Base-by-base conservation (phyloP, 2,113 vertebrate species). In the Amblyopsis rosae region DNA sequence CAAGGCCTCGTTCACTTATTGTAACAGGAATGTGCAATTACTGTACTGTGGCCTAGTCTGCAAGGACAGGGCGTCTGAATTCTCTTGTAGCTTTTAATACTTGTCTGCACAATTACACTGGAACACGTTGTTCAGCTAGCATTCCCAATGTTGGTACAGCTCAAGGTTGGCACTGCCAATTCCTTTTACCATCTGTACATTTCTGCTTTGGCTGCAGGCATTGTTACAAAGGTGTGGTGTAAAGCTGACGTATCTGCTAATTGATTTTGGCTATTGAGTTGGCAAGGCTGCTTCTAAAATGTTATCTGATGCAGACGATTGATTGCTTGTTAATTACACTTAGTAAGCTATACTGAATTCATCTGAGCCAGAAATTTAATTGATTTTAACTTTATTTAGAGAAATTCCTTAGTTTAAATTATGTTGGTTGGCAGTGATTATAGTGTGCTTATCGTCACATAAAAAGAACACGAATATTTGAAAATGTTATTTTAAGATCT, bases 21-120 rank as follows among this genome's bases (percentile, higher is more conserved):
- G 69, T 47, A 69, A 86, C 81, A 82, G 80, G 73, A 78, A 69
- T 84, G 82, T 82, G 61, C 84, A 87, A 81, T 87, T 87, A 83
- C 84, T 70, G 45, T 59, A 26, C 62, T 53, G 45, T 67, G 56
- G 57, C 63, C 75, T 63, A 68, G 9, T 17, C 64, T 26, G 72
- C 41, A 13, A 68, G 75, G 79, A 79, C 65, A 82, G 8, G 48
- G 69, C 69, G 62, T 72, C 67, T 65, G 59, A 71, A 76, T 78
- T 80, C 74, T 60, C 59, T 63, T 76, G 58, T 59, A 59, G 41
- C 47, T 69, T 69, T 82, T 58, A 73, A 73, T 61, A 68, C 81
- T 77, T 59, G 13, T 62, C 65, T 48, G 56, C 49, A 66, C 76
- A 76, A 69, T 67, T 47, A 75, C 79, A 63, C 78, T 65, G 73